Percentiles rank a stretch among this genome's conserved stretches.
These are phyloP conservation scores for Epistrophella euchroma DNA, from an alignment of 2,888 invertebrate species.

Conservation along the genomic window DNA sequence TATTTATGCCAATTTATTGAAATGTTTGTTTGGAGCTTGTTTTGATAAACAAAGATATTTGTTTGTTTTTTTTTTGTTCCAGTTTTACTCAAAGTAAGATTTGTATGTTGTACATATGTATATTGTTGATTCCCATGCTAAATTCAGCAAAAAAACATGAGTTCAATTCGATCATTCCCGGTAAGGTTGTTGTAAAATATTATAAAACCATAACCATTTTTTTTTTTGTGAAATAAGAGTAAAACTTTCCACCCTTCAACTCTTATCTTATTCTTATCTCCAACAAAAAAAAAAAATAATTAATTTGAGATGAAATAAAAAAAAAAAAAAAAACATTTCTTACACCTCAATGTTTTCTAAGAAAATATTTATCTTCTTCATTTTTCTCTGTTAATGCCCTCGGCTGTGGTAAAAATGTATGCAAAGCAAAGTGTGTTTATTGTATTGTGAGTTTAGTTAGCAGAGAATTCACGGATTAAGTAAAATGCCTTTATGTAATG, in stretches of 20 bases:
- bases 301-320: neutral
- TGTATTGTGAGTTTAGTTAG: neutral
- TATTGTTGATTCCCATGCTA: no score
- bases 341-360: conserved; percentile 6
- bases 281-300: neutral
- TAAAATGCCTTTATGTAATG: no score
- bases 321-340: neutral
- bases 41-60: no score
- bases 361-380: conserved; percentile 3
- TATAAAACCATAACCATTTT: no score
- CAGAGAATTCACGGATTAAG: neutral
- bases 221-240: neutral
- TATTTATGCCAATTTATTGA: no score
- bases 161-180: no score
- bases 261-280: neutral
- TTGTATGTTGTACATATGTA: no score
- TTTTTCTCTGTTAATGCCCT: neutral
- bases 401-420: neutral
- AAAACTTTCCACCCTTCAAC: neutral
- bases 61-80: no score
- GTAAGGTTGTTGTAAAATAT: no score
- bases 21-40: no score
- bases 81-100: no score
- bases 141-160: no score
- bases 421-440: neutral